Evolutionary conservation across 2,888 invertebrate species (phyloP).

Genomic region (Drosophila nr. perissopoda): DNA sequence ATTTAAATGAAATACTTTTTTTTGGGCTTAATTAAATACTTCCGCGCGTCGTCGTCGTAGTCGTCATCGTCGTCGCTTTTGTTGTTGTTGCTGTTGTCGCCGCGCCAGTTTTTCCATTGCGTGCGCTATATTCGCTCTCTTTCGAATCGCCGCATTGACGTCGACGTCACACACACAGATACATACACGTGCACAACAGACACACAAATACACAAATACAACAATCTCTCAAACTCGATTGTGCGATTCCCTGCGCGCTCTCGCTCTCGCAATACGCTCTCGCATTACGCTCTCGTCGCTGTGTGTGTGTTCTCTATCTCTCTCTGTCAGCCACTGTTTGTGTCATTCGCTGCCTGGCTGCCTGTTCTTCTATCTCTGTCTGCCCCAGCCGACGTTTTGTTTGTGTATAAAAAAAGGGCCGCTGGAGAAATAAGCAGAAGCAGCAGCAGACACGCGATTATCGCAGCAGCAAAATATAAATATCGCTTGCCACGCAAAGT

Average conservation of each 20-base stretch:
- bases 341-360: conserved; percentile 23
- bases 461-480: conserved; percentile 39
- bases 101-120: conserved; percentile 75
- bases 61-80: conserved; percentile 45
- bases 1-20: conserved; percentile 76
- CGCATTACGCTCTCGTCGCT: conserved; percentile 44
- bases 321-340: conserved; percentile 37
- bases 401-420: conserved; percentile 66
- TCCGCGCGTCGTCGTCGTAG: conserved; percentile 65
- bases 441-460: conserved; percentile 59
- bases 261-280: neutral
- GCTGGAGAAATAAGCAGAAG: conserved; percentile 53
- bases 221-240: conserved; percentile 54
- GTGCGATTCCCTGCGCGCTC: conserved; percentile 46
- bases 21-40: conserved; percentile 77
- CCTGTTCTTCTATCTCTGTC: conserved; percentile 49
- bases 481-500: conserved; percentile 47
- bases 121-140: conserved; percentile 56
- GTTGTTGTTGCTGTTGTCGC: conserved; percentile 46
- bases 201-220: conserved; percentile 11
- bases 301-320: conserved; percentile 30
- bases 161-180: conserved; percentile 45
- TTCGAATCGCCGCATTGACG: conserved; percentile 51
- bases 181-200: conserved; percentile 7
- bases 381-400: conserved; percentile 51